Conservation (phyloP, 2,888 invertebrate genomes). For the Hesperia comma region DNA sequence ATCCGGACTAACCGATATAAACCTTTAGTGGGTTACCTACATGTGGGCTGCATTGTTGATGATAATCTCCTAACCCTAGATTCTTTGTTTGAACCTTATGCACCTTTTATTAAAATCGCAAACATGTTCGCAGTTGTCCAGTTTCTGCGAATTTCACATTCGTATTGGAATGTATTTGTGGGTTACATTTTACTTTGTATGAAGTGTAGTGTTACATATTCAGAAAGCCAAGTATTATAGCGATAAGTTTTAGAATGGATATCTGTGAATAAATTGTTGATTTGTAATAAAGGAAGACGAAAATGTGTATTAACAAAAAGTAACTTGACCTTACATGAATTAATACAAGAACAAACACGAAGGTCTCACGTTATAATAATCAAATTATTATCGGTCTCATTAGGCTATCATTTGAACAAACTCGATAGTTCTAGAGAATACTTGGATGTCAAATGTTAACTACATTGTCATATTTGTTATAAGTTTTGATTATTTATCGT, state of each 20-base stretch:
- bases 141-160: slow-evolving; percentile 10
- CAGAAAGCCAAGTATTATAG: too few relatives aligned
- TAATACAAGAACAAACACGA: not conserved
- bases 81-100: slow-evolving; percentile 25
- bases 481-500: too few relatives aligned
- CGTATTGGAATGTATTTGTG: not conserved
- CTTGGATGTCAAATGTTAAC: not conserved
- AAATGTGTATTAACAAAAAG: not conserved
- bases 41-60: slow-evolving; percentile 29
- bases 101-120: slow-evolving; percentile 17
- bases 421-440: not conserved
- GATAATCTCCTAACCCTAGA: slow-evolving; percentile 29
- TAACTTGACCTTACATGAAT: not conserved
- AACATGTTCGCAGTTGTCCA: not conserved
- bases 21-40: slow-evolving; percentile 20
- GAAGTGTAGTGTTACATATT: too few relatives aligned
- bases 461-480: too few relatives aligned
- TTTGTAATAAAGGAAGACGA: not conserved
- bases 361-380: not conserved
- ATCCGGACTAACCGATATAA: slow-evolving; percentile 19
- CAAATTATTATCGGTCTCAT: not conserved
- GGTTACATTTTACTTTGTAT: too few relatives aligned
- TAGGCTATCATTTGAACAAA: not conserved
- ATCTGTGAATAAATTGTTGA: not conserved
- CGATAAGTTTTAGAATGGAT: too few relatives aligned